Percentiles rank a stretch among this genome's conserved stretches.
phyloP scores from a whole-genome alignment of 2,888 invertebrate species.

The Nephrocerus scutellatus region DNA sequence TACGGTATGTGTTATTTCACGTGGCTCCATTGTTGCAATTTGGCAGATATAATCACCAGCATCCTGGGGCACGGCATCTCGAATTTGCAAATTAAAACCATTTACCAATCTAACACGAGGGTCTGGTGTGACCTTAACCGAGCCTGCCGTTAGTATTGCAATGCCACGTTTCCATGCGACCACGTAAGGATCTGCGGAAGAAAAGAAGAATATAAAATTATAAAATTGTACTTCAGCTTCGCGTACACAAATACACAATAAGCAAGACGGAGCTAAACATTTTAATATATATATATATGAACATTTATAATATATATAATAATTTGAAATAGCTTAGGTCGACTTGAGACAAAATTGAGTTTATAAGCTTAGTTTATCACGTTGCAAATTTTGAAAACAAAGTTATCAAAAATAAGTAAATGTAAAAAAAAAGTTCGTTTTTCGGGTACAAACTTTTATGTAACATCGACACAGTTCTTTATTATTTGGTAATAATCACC shows the following conservation, averaged over 20 bases:
- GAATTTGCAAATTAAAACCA: slow-evolving; percentile 59
- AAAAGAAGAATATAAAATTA: slow-evolving; percentile 10
- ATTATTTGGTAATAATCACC: too few relatives aligned
- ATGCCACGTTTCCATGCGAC: slow-evolving; percentile 61
- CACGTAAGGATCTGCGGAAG: slow-evolving; percentile 53
- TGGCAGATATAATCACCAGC: slow-evolving; percentile 64
- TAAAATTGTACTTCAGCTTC: not conserved
- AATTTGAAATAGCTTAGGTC: too few relatives aligned
- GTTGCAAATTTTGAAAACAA: too few relatives aligned
- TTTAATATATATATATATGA: too few relatives aligned
- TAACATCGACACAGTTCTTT: too few relatives aligned
- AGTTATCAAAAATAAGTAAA: too few relatives aligned
- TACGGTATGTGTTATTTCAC: slow-evolving; percentile 60
- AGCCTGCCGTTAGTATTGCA: slow-evolving; percentile 59
- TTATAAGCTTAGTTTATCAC: too few relatives aligned
- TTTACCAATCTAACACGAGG: slow-evolving; percentile 56
- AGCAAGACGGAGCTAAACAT: too few relatives aligned
- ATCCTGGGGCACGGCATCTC: slow-evolving; percentile 57
- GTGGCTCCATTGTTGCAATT: slow-evolving; percentile 58
- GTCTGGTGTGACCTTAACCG: slow-evolving; percentile 59
- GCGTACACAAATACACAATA: not conserved
- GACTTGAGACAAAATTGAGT: too few relatives aligned
- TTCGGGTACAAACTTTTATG: too few relatives aligned
- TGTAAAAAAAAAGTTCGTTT: too few relatives aligned
- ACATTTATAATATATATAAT: slow-evolving; percentile 4